Conservation (phyloP, 2,797 vertebrate species). For the Sebastiscus tertius region DNA sequence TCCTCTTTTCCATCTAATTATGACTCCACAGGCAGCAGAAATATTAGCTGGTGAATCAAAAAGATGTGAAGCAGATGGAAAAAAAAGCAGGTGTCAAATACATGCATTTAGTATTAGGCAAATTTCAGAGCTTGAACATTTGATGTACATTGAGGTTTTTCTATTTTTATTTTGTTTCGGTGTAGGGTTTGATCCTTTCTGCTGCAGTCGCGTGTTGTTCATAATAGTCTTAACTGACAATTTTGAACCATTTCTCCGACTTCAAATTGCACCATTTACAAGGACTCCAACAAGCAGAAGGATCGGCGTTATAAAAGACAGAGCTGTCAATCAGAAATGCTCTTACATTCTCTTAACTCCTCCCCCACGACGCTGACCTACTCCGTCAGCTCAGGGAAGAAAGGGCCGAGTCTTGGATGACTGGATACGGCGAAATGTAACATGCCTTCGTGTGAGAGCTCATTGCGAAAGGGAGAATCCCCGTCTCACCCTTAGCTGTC, state of each 20-base stretch:
- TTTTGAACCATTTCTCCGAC: constrained; percentile 48
- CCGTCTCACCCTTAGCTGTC: constrained; percentile 65
- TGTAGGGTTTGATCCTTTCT: constrained; percentile 14
- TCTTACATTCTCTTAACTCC: constrained; percentile 38
- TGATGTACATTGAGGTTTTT: constrained; percentile 4
- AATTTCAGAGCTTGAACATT: background rate
- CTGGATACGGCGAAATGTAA: constrained; percentile 61
- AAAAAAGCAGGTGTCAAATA: constrained; percentile 23
- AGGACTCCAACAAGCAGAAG: constrained; percentile 29
- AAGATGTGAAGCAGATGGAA: constrained; percentile 15
- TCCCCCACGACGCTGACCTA: constrained; percentile 41
- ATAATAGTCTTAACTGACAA: constrained; percentile 39
- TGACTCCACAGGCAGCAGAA: constrained; percentile 33
- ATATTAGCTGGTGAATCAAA: constrained; percentile 38
- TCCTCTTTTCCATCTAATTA: constrained; percentile 41
- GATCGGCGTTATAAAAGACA: constrained; percentile 38
- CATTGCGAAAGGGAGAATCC: constrained; percentile 60
- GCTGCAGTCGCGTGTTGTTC: constrained; percentile 19
- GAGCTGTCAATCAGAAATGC: constrained; percentile 54
- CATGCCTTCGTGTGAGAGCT: constrained; percentile 46
- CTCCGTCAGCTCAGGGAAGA: constrained; percentile 47
- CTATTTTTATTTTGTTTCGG: constrained; percentile 16
- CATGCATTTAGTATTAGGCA: constrained; percentile 4
- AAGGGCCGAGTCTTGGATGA: constrained; percentile 53
- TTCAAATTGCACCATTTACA: constrained; percentile 55